A percentile compares a stretch with the other conserved stretches of the same genome.
Evolutionary conservation across 2,113 vertebrate genomes (phyloP).

Genomic region (Himantopus leucocephalus): DNA sequence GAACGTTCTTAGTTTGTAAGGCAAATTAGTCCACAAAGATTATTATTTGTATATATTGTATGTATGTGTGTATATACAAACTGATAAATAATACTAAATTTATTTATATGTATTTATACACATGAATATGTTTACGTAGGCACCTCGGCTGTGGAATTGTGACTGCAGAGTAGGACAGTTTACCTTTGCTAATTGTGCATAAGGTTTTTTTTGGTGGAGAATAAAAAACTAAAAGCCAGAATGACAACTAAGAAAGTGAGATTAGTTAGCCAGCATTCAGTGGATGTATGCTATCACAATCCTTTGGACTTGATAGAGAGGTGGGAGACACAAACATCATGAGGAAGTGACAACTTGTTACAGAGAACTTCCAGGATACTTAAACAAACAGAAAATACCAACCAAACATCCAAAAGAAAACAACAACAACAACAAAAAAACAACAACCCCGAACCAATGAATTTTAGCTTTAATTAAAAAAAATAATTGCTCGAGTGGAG

Average conservation of each 20-base stretch:
- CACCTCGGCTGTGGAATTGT: neutral
- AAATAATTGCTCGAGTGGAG: fast-evolving
- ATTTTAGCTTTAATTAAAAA: neutral
- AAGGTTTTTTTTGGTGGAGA: neutral
- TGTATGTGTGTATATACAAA: neutral
- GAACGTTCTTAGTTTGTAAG: neutral
- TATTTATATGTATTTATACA: neutral
- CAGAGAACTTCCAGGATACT: neutral
- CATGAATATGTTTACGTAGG: neutral
- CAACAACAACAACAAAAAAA: neutral
- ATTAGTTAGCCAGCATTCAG: neutral
- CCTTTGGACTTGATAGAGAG: neutral
- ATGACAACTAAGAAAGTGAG: neutral
- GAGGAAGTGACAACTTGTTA: neutral
- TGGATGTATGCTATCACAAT: neutral
- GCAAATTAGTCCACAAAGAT: neutral
- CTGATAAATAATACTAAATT: neutral
- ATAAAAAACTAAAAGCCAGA: neutral
- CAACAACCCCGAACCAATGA: neutral
- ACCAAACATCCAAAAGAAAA: neutral
- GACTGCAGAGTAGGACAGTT: neutral
- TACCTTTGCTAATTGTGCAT: neutral
- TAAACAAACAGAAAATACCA: neutral
- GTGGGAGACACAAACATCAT: neutral
- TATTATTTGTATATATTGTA: neutral